These are phyloP conservation scores for Leptonema lineaticorne DNA, from an alignment of 1,140 invertebrate species.

Conservation along the genomic window DNA sequence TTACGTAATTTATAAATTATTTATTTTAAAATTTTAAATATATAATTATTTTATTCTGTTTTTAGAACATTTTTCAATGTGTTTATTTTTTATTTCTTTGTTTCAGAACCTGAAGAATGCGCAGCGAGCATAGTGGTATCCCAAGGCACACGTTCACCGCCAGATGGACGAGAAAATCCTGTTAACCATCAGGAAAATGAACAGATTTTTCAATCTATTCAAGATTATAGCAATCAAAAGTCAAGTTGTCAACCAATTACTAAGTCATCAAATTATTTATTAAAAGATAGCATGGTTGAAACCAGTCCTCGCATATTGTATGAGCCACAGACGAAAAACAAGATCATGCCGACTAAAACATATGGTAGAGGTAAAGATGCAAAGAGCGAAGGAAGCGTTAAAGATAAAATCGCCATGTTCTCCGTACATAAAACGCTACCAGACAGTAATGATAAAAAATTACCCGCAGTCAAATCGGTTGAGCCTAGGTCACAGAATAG, in stretches of 20 bases:
- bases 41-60: not conserved
- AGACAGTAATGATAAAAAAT: slow-evolving; percentile 43
- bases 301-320: slow-evolving; percentile 21
- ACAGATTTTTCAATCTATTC: slow-evolving; percentile 45
- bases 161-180: slow-evolving; percentile 86
- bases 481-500: not conserved
- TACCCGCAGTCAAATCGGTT: not conserved
- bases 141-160: slow-evolving; percentile 71
- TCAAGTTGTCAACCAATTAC: not conserved
- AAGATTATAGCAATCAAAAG: slow-evolving; percentile 24
- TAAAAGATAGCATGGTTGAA: slow-evolving; percentile 21
- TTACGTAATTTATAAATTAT: slow-evolving; percentile 5
- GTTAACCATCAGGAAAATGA: slow-evolving; percentile 68
- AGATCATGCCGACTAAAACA: slow-evolving; percentile 24
- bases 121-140: slow-evolving; percentile 42
- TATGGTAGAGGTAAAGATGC: slow-evolving; percentile 64
- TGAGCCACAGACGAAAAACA: slow-evolving; percentile 27
- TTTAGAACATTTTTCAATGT: not conserved
- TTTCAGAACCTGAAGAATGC: slow-evolving; percentile 37
- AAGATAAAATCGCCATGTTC: slow-evolving; percentile 88
- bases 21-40: not conserved
- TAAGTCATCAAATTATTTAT: not conserved
- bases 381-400: slow-evolving; percentile 75
- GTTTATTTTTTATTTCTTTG: not conserved
- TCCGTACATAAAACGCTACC: slow-evolving; percentile 59